These are phyloP conservation scores for Chondrosia reniformis DNA, from an alignment of 37 sponge, comb jelly and placozoan species.

Conservation along the genomic window DNA sequence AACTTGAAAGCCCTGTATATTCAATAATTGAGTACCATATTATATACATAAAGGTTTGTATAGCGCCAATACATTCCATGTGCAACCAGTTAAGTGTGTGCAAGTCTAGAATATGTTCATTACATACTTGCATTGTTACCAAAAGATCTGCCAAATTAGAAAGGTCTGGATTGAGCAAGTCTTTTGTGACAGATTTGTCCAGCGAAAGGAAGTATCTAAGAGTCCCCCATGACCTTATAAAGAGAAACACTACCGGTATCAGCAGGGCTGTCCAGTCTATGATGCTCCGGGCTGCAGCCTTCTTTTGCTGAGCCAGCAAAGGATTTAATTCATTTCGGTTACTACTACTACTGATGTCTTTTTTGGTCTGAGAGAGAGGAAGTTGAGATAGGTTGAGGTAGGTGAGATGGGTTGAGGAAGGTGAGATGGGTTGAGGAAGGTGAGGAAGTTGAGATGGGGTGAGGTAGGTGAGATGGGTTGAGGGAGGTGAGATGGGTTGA, in stretches of 20 bases:
- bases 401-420: not conserved
- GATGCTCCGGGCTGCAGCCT: not conserved
- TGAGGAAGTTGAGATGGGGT: not conserved
- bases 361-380: not conserved
- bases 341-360: not conserved
- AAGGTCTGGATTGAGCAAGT: not conserved
- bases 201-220: not conserved
- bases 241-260: not conserved
- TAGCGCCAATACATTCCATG: no score
- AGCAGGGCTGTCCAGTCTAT: conserved; percentile 18
- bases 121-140: not conserved
- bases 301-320: conserved; percentile 1
- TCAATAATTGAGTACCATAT: no score
- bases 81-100: no score
- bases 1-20: no score
- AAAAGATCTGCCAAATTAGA: not conserved
- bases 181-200: no score
- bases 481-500: no score
- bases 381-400: not conserved
- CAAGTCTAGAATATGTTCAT: no score
- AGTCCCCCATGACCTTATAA: conserved; percentile 13
- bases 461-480: no score
- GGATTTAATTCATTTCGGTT: not conserved
- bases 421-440: not conserved
- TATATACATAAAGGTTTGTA: no score